A percentile compares a stretch with the other conserved stretches of the same genome.
phyloP scores from a whole-genome alignment of 35 echinoderm and acorn worm species.

The Nesometra sesokonis region DNA sequence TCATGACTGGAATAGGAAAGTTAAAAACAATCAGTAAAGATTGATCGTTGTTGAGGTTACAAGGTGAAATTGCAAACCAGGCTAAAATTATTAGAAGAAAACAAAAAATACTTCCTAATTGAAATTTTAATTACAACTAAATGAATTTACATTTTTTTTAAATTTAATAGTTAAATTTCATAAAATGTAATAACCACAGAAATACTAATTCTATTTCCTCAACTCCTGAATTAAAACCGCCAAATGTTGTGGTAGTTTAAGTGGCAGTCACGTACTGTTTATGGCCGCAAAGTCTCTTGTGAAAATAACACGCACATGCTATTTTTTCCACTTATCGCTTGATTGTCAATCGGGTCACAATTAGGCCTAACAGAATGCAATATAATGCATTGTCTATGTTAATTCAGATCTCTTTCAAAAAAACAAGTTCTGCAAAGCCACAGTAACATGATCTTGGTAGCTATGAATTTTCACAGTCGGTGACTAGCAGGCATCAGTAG shows the following conservation, averaged over 20 bases:
- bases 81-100: no score
- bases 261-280: neutral
- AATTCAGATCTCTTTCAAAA: neutral
- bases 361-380: neutral
- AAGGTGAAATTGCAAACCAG: no score
- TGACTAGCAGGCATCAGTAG: neutral
- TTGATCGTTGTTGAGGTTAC: no score
- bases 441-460: neutral
- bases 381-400: neutral
- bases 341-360: neutral
- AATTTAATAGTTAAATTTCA: no score
- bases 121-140: no score
- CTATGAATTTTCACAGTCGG: neutral
- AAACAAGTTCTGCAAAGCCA: neutral
- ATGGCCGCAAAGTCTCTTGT: neutral
- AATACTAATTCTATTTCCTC: neutral
- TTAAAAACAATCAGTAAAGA: no score
- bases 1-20: no score
- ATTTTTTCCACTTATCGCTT: neutral
- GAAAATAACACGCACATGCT: neutral
- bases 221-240: neutral
- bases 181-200: no score
- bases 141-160: no score
- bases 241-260: neutral
- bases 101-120: no score